These are phyloP conservation scores for Drosophila kanapiae DNA, from an alignment of 1,140 invertebrate genomes.

Conservation along the genomic window DNA sequence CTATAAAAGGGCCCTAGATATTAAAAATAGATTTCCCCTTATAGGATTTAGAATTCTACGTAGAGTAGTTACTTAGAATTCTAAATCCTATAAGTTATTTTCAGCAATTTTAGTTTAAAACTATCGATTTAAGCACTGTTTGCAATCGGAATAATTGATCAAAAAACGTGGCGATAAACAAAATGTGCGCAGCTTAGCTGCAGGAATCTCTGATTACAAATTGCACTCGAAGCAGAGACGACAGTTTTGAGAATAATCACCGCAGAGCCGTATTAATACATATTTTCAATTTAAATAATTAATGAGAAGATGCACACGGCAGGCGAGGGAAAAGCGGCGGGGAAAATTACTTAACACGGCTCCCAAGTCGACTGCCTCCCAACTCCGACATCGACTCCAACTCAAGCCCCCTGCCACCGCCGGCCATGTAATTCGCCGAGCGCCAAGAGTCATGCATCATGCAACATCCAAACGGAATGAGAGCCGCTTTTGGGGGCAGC, in stretches of 20 bases:
- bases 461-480: constrained; percentile 64
- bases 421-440: constrained; percentile 14
- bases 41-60: too few relatives aligned
- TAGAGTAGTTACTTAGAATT: too few relatives aligned
- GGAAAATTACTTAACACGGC: constrained; percentile 55
- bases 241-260: constrained; percentile 12
- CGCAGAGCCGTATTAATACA: constrained; percentile 33
- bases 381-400: constrained; percentile 12
- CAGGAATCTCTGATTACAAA: background rate
- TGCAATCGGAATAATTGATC: background rate
- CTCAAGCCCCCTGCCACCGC: constrained; percentile 9
- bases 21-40: too few relatives aligned
- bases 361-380: constrained; percentile 32
- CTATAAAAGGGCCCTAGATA: too few relatives aligned
- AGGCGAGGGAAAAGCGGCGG: constrained; percentile 14
- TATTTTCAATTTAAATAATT: constrained; percentile 51
- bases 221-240: background rate
- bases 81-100: too few relatives aligned
- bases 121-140: too few relatives aligned
- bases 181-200: background rate
- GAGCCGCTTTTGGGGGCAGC: constrained; percentile 40
- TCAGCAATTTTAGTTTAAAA: too few relatives aligned
- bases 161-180: background rate
- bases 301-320: constrained; percentile 9
- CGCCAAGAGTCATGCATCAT: constrained; percentile 65